Base-by-base conservation (phyloP, 2,797 vertebrate species). In the Aplochiton taeniatus region DNA sequence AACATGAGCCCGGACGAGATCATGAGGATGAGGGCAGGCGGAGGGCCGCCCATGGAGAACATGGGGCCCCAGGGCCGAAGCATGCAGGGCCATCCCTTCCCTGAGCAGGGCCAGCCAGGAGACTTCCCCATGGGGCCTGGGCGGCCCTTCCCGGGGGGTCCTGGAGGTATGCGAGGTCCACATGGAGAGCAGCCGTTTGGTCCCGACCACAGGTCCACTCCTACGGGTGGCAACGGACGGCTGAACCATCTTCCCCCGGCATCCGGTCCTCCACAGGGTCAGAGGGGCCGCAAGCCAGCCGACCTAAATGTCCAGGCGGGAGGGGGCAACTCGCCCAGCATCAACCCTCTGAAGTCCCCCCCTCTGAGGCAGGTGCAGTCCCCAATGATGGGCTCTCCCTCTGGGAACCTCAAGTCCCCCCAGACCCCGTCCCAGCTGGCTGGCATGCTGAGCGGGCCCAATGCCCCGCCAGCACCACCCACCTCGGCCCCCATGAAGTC, bases 381-480 rank as follows among this genome's bases (percentile, higher is more conserved):
- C 17, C 97, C 98, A 0, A 98, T 99, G 96, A 92, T 99, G 92
- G 96, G 96, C 70, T 99, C 98, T 17, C 98, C 98, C 52, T 99
- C 97, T 9, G 95, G 95, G 82, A 98, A 97, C 85, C 96, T 99
- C 75, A 99, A 99, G 90, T 99, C 98, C 65, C 98, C 98, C 48
- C 98, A 98, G 89, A 99, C 98, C 5, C 97, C 98, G 59, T 98
- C 96, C 79, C 98, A 99, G 90, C 94, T 98, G 83, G 96, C 97
- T 78, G 96, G 96, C 81, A 98, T 98, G 94, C 94, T 98, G 56
- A 94, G 94, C 0, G 96, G 95, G 0, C 95, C 95, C 58, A 93
- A 88, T 66, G 94, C 92, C 0, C 94, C 94, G 73, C 94, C 94
- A 65, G 94, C 95, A 64, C 94, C 96, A 9, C 94, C 93, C 65